Evolutionary conservation across 2,888 invertebrate genomes (phyloP).

Genomic region (Sinopyrophorus schimmeli): DNA sequence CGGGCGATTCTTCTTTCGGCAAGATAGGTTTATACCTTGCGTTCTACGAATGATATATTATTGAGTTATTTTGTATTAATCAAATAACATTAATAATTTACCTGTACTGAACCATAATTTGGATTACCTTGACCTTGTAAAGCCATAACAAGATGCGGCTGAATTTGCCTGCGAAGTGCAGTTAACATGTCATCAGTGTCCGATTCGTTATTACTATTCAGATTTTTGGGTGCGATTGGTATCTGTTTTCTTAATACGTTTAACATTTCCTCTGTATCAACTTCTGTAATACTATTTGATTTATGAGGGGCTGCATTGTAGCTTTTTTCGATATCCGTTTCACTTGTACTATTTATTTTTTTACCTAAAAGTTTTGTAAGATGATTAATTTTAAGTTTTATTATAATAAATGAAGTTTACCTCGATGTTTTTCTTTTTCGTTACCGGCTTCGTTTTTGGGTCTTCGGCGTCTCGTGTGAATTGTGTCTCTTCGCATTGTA

Average conservation of each 20-base stretch:
- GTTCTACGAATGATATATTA: constrained; percentile 5
- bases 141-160: constrained; percentile 71
- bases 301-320: constrained; percentile 8
- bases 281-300: constrained; percentile 22
- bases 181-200: constrained; percentile 67
- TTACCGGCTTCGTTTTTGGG: constrained; percentile 65
- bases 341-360: constrained; percentile 17
- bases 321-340: constrained; percentile 22
- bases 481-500: constrained; percentile 95
- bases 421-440: constrained; percentile 35
- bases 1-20: constrained; percentile 46
- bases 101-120: constrained; percentile 42
- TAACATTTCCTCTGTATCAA: constrained; percentile 59
- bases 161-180: constrained; percentile 69
- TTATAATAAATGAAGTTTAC: constrained; percentile 5
- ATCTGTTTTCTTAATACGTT: constrained; percentile 22
- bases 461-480: constrained; percentile 89
- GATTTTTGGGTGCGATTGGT: constrained; percentile 27
- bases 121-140: constrained; percentile 60
- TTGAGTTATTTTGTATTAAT: too few relatives aligned
- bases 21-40: constrained; percentile 47
- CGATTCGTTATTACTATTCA: constrained; percentile 31
- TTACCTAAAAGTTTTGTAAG: constrained; percentile 20
- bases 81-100: constrained; percentile 2
- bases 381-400: too few relatives aligned